These are phyloP conservation scores for Silurus lanzhouensis DNA, from an alignment of 2,797 vertebrate genomes.

Conservation along the genomic window DNA sequence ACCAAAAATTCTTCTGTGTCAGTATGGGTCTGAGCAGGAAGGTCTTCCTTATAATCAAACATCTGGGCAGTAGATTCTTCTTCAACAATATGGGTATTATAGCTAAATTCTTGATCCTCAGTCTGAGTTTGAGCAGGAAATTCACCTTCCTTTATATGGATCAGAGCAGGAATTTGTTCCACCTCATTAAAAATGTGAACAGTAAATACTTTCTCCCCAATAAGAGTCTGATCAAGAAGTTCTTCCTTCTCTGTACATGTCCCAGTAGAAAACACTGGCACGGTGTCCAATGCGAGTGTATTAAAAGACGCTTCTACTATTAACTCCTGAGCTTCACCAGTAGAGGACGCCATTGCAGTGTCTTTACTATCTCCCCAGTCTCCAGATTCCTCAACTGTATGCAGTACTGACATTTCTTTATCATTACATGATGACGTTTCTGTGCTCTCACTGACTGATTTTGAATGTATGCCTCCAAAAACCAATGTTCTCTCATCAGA, in stretches of 20 bases:
- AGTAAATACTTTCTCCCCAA: not conserved
- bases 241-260: not conserved
- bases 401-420: not conserved
- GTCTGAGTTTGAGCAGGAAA: not conserved
- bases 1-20: not conserved
- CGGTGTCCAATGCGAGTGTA: not conserved
- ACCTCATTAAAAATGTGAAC: not conserved
- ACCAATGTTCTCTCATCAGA: not conserved
- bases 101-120: not conserved
- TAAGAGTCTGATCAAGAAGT: not conserved
- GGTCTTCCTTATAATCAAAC: not conserved
- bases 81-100: not conserved
- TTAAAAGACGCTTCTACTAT: not conserved
- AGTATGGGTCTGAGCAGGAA: no score
- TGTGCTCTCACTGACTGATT: not conserved
- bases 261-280: not conserved
- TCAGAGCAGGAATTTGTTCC: not conserved
- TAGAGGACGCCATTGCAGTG: conserved; percentile 15
- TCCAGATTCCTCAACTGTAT: conserved; percentile 5
- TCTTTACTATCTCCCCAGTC: not conserved
- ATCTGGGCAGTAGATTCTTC: not conserved
- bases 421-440: conserved; percentile 32
- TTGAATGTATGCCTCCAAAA: conserved; percentile 46
- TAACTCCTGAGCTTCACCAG: conserved; percentile 27
- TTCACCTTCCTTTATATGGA: not conserved